These are phyloP conservation scores for Boulengeromyrus knoepffleri DNA, from an alignment of 2,113 vertebrate genomes.

Conservation along the genomic window DNA sequence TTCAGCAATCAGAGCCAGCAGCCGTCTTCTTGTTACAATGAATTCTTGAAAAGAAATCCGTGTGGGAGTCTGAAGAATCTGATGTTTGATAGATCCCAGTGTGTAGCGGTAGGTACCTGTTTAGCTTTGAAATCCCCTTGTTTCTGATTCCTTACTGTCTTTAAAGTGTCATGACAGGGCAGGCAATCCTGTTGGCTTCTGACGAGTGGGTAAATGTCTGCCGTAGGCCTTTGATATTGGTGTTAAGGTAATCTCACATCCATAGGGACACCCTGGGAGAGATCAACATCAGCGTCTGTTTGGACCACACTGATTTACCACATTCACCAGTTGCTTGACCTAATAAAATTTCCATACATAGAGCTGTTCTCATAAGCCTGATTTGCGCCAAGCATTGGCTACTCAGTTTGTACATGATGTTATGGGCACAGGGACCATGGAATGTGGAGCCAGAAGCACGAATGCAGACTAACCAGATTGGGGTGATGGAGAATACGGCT, in stretches of 20 bases:
- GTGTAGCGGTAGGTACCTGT: not conserved
- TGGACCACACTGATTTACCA: not conserved
- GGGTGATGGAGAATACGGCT: not conserved
- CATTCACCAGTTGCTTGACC: not conserved
- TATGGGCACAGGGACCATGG: not conserved
- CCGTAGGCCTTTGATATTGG: not conserved
- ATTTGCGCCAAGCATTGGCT: not conserved
- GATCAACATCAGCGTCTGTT: not conserved
- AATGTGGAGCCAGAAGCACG: not conserved
- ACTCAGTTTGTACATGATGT: not conserved
- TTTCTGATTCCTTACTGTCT: not conserved
- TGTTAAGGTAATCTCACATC: not conserved
- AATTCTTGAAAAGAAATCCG: not conserved
- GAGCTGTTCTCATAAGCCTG: not conserved
- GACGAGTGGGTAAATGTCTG: not conserved
- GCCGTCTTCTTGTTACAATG: not conserved
- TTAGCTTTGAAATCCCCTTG: not conserved
- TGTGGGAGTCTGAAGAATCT: not conserved
- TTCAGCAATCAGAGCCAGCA: not conserved
- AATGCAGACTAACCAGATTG: not conserved
- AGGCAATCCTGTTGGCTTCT: not conserved
- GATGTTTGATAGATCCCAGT: not conserved
- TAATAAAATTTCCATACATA: not conserved
- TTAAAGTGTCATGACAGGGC: not conserved
- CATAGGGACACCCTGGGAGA: not conserved